Percentiles rank a stretch among this genome's conserved stretches.
phyloP scores from a whole-genome alignment of 2,888 invertebrate genomes.

The Herminia tarsipennalis region DNA sequence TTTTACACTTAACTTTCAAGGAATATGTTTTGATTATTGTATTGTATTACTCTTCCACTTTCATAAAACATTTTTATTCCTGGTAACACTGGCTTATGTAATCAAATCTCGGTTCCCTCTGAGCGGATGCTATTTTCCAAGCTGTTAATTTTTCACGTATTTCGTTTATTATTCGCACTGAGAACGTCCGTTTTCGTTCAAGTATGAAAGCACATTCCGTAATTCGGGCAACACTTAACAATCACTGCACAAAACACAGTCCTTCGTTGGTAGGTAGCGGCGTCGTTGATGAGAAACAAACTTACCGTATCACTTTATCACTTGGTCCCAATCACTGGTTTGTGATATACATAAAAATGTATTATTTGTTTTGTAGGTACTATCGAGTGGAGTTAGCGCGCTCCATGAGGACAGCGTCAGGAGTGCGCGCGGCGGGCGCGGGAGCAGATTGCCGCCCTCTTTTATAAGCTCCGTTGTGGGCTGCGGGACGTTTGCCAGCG shows the following conservation, averaged over 20 bases:
- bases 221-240: slow-evolving; percentile 72
- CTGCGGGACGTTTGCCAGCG: slow-evolving; percentile 72
- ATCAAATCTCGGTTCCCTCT: slow-evolving; percentile 43
- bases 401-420: slow-evolving; percentile 81
- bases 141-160: slow-evolving; percentile 43
- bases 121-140: slow-evolving; percentile 43
- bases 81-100: slow-evolving; percentile 70
- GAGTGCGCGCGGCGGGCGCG: slow-evolving; percentile 81
- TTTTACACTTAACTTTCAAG: neutral
- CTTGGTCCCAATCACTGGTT: slow-evolving; percentile 80
- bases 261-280: slow-evolving; percentile 68
- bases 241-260: slow-evolving; percentile 79
- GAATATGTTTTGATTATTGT: slow-evolving; percentile 4
- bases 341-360: slow-evolving; percentile 65
- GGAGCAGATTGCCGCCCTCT: slow-evolving; percentile 73
- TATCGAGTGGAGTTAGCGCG: slow-evolving; percentile 81
- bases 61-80: slow-evolving; percentile 47
- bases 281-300: slow-evolving; percentile 60
- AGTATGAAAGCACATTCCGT: slow-evolving; percentile 56
- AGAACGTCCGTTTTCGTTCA: slow-evolving; percentile 56
- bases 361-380: slow-evolving; percentile 68
- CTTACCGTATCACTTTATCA: slow-evolving; percentile 84
- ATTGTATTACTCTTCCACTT: slow-evolving; percentile 21
- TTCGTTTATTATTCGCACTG: slow-evolving; percentile 41
- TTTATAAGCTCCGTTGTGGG: slow-evolving; percentile 82